These are phyloP conservation scores for Andinoacara biseriatus DNA, from an alignment of 2,113 vertebrate species.

Conservation along the genomic window DNA sequence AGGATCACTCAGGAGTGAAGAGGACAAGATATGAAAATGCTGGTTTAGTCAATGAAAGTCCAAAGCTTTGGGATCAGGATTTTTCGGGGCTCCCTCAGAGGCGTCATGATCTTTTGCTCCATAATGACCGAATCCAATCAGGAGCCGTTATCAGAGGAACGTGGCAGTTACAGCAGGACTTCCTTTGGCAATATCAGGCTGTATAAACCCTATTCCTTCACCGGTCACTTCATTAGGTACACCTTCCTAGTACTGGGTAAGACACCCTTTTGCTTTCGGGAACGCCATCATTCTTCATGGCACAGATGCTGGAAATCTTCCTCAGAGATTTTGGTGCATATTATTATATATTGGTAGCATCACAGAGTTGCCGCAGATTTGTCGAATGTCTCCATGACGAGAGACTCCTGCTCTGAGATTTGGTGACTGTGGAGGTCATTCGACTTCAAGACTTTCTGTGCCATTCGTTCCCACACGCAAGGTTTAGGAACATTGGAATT, in stretches of 20 bases:
- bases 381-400: background rate
- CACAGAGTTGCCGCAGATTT: background rate
- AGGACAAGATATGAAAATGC: rapidly evolving
- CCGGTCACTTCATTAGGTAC: background rate
- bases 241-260: background rate
- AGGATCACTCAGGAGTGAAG: background rate
- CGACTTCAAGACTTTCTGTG: no score
- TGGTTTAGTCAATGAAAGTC: background rate
- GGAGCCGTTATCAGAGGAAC: background rate
- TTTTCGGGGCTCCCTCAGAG: rapidly evolving
- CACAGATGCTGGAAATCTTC: background rate
- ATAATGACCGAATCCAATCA: background rate
- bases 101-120: background rate
- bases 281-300: background rate
- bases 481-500: no score
- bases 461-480: no score
- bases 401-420: background rate
- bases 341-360: background rate
- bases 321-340: background rate
- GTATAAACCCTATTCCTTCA: background rate
- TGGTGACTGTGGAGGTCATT: background rate
- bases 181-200: background rate
- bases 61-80: background rate
- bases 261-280: rapidly evolving
- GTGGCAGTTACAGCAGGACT: no score